Conservation (phyloP, 2,888 invertebrate genomes). For the Dolichomitus sp. region DNA sequence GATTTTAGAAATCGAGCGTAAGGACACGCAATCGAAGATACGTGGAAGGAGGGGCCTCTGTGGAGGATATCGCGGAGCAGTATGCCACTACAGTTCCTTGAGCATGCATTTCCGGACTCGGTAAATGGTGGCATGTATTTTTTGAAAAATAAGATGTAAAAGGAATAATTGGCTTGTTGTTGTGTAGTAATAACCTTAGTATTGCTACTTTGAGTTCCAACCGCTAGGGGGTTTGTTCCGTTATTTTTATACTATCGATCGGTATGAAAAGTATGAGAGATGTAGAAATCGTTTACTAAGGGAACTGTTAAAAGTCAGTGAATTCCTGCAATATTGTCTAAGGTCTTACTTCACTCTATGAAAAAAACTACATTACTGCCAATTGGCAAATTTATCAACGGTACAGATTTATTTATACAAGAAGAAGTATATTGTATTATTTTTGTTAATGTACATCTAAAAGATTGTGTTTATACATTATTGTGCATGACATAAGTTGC, state of each 20-base stretch:
- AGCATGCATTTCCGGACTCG: conserved; percentile 40
- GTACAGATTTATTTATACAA: too few species aligned
- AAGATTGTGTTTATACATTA: too few species aligned
- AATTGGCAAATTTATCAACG: too few species aligned
- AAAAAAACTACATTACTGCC: too few species aligned
- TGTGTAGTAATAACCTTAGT: background rate
- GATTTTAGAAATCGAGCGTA: conserved; percentile 83
- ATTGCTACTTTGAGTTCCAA: conserved; percentile 8
- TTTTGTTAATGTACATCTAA: too few species aligned
- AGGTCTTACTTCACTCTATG: too few species aligned
- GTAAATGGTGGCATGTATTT: background rate
- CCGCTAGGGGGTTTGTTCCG: background rate
- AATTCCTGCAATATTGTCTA: too few species aligned
- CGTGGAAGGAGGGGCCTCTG: background rate
- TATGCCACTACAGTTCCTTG: conserved; percentile 4
- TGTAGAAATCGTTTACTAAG: too few species aligned
- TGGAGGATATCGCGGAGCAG: conserved; percentile 3
- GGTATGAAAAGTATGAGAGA: background rate
- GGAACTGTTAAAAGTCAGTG: too few species aligned
- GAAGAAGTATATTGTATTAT: too few species aligned
- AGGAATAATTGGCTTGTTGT: conserved; percentile 10
- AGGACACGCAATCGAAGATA: conserved; percentile 75
- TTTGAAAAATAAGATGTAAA: background rate
- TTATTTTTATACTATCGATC: background rate
- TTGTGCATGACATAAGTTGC: too few species aligned